Conservation (phyloP, 2,113 vertebrate genomes). For the Mormyrus lacerda region DNA sequence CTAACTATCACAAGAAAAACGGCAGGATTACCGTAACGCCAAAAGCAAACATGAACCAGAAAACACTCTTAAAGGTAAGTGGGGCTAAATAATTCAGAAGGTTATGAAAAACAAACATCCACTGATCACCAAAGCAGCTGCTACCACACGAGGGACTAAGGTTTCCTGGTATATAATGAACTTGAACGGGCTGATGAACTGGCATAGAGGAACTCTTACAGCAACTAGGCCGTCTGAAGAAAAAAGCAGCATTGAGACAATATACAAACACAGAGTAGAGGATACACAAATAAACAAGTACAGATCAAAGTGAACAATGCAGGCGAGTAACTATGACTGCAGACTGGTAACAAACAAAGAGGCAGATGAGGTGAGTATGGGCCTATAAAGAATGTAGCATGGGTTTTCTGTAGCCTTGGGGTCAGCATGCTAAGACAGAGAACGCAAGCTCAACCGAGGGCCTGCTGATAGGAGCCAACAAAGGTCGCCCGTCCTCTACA, state of each 20-base stretch:
- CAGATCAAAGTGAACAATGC: not conserved
- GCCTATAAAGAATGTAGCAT: not conserved
- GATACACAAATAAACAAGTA: not conserved
- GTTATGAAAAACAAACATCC: not conserved
- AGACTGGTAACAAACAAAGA: not conserved
- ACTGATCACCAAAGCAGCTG: not conserved
- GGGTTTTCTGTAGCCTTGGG: too few relatives aligned
- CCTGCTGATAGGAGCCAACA: not conserved
- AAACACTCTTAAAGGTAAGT: not conserved
- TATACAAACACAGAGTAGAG: not conserved
- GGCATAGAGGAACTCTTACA: not conserved
- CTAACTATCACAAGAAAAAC: not conserved
- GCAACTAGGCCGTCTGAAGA: not conserved
- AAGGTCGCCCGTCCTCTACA: not conserved
- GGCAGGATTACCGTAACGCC: not conserved
- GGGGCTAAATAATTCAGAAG: not conserved
- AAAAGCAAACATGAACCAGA: not conserved
- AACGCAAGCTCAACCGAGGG: not conserved
- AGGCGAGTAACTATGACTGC: not conserved
- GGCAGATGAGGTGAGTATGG: not conserved
- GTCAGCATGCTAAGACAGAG: not conserved
- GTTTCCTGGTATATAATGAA: not conserved
- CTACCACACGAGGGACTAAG: not conserved
- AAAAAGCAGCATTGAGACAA: not conserved
- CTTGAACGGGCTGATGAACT: not conserved